Base-by-base conservation (phyloP, 2,888 invertebrate genomes). In the Caradrina clavipalpis region DNA sequence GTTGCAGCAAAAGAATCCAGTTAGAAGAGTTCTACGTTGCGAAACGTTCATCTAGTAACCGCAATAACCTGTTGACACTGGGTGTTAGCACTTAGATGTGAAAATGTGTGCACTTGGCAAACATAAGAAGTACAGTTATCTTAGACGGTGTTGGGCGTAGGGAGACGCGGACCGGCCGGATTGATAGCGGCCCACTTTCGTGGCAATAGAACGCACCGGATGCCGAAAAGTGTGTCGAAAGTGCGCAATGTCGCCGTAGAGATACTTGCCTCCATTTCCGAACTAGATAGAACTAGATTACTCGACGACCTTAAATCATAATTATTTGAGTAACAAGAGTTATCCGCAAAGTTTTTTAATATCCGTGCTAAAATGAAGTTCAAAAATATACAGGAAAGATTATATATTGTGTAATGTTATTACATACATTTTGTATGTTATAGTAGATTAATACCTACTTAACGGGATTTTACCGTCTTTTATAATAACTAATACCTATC, bases 111-210 rank as follows among this genome's bases (percentile, higher is more conserved):
- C 56, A 57, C 63, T 61, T 61, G 26, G 61, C 58, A 72, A 76
- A 69, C 74, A 65, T 62, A 54, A 35, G 15, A n/a, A 50, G 50
- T 59, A 78, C 77, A 61, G 82, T 70, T 82, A 74, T 66, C 64
- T 62, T 39, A 65, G 60, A 53, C 22, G 57, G 57, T 63, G 62
- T 59, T 66, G 42, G 50, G 42, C 51, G 69, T 67, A 76, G 76
- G 78, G 73, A 76, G 45, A 56, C 51, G 19, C 26, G 8, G 31
- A 3, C 45, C 13, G 13, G 22, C 51, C 19, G 60, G 39, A 54
- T 42, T 26, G 56, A 54, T 51, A 56, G 56, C 55, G 87, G 61
- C 80, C 89, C 69, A 89, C 90, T 90, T 90, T 90, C 87, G 45
- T 81, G 59, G 72, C 73, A 45, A 64, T 68, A 60, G 26, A 62